These are phyloP conservation scores for Catalaphyllia jardinei DNA, from an alignment of 64 coral and sea anemone species.

Conservation along the genomic window DNA sequence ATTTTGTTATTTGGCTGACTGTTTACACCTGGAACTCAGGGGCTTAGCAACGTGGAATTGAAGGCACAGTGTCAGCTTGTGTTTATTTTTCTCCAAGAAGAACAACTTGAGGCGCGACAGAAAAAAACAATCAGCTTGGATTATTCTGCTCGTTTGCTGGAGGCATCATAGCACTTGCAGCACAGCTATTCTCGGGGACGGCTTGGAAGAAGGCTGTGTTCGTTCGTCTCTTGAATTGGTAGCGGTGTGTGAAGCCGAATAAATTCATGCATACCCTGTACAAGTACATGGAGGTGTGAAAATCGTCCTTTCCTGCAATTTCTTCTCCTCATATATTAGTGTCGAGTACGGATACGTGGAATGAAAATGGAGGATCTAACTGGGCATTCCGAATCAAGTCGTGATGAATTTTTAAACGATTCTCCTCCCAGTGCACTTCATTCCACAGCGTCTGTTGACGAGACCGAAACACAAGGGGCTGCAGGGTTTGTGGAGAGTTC, in stretches of 20 bases:
- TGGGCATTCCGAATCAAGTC: background rate
- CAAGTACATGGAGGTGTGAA: background rate
- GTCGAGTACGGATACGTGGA: background rate
- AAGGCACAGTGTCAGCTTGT: background rate
- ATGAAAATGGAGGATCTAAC: constrained; percentile 9
- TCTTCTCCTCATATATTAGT: background rate
- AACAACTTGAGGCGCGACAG: background rate
- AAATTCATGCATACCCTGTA: background rate
- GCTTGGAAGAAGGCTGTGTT: too few species aligned
- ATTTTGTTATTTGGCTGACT: background rate
- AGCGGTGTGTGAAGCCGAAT: background rate
- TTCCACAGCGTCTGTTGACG: background rate
- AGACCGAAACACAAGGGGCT: constrained; percentile 28
- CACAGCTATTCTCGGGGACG: too few species aligned
- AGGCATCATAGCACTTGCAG: too few species aligned
- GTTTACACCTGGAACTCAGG: background rate
- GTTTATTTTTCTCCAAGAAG: background rate
- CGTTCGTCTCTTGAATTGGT: too few species aligned
- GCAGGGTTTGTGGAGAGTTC: background rate
- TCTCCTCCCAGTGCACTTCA: background rate
- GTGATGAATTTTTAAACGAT: constrained; percentile 37
- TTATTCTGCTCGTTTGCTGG: too few species aligned
- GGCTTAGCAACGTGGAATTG: background rate
- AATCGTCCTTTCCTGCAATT: background rate
- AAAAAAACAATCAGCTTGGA: background rate